Base-by-base conservation (phyloP, 2,113 vertebrate genomes). In the Montifringilla adamsi region DNA sequence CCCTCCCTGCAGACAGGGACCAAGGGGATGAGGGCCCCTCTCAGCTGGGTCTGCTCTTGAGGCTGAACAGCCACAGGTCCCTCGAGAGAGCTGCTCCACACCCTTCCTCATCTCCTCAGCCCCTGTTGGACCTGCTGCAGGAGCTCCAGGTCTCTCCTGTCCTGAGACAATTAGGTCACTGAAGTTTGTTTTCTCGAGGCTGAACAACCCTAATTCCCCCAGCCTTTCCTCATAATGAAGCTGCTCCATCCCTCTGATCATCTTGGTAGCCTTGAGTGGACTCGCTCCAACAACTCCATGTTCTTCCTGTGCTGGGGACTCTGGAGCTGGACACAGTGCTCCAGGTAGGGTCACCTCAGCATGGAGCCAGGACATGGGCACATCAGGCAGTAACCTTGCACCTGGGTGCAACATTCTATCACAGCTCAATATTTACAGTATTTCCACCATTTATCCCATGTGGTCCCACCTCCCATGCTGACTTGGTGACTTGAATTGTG, bases 381-480 rank as follows among this genome's bases (percentile, higher is more conserved):
- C 35, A 1, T 21, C 12, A 31, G 49, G 56, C 5, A 5, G 50
- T 46, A 17, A 33, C 66, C 37, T 62, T 21, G 27, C 7, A 9
- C 33, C 16, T 39, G 21, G 3, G 28, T 37, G 46, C 15, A 31
- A 58, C 35, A 49, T 39, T 37, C 41, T 47, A 14, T 44, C 39
- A 9, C 49, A 30, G 26, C 46, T 52, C 33, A 44, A n/a, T 27
- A 44, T 85, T 66, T 46, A 41, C 24, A 50, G 17, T 46, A 44
- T 60, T 60, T 10, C 22, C 49, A 31, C 16, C 26, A 11, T 35
- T 55, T 70, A 16, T 63, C 39, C 14, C 22, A 3, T 3, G 28
- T 41, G 37, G 8, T 63, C 6, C 33, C 3, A 6, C 47, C 31
- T 70, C 27, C 24, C 11, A 8, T 50, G 60, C 33, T 1, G 0